phyloP scores from a whole-genome alignment of 1,140 invertebrate species.

The Coptotermes formosanus region DNA sequence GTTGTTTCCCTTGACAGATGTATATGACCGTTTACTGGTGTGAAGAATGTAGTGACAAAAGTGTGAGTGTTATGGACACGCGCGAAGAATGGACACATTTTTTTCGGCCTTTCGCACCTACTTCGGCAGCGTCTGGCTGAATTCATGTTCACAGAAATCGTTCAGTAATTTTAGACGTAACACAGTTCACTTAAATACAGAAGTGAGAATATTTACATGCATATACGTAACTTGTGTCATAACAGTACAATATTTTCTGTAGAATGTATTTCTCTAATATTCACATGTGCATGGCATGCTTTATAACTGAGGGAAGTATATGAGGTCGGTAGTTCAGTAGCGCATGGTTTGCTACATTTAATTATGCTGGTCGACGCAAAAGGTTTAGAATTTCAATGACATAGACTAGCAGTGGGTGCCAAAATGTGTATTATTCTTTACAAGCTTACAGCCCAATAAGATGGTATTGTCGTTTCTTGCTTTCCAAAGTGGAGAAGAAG shows the following conservation, averaged over 20 bases:
- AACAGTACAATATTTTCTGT: neutral
- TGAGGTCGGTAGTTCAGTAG: no score
- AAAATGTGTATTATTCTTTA: no score
- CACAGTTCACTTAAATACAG: neutral
- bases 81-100: neutral
- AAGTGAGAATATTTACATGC: neutral
- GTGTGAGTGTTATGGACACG: neutral
- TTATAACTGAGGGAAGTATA: no score
- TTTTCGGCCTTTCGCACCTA: neutral
- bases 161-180: neutral
- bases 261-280: no score
- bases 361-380: no score
- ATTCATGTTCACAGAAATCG: neutral
- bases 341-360: no score
- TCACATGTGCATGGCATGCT: no score
- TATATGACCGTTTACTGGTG: neutral
- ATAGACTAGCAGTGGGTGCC: no score
- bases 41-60: neutral
- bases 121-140: constrained; percentile 1
- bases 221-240: neutral
- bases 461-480: no score
- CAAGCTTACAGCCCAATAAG: no score
- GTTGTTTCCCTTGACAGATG: neutral
- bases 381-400: no score
- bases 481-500: no score